A percentile compares a stretch with the other conserved stretches of the same genome.
Conservation (phyloP, 1,140 invertebrate genomes). For the Aphidius ervi region DNA sequence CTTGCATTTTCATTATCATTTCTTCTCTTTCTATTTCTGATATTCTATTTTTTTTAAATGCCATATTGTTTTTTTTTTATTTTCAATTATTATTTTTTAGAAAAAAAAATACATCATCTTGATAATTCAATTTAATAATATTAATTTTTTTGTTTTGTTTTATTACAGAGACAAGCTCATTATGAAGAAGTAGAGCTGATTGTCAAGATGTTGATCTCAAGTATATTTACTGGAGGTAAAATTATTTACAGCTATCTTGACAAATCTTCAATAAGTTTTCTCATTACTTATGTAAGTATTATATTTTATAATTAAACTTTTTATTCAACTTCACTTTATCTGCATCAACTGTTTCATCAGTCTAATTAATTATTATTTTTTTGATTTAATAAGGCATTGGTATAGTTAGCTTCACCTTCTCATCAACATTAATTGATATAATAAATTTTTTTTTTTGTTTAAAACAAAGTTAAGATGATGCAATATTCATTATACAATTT, state of each 20-base stretch:
- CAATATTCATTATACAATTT: no score
- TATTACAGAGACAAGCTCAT: background rate
- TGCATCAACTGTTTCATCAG: no score
- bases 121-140: background rate
- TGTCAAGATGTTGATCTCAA: background rate
- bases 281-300: no score
- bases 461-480: no score
- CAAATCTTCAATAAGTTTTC: background rate
- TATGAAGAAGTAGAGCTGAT: background rate
- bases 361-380: no score
- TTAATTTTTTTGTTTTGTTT: background rate
- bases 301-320: no score
- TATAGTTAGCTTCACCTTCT: no score
- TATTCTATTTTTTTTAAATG: background rate
- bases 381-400: no score
- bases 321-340: no score
- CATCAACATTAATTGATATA: no score
- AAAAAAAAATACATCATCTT: background rate
- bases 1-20: constrained; percentile 20
- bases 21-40: constrained; percentile 22
- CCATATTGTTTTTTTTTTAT: background rate
- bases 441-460: no score
- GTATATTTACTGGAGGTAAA: background rate
- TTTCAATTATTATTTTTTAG: background rate
- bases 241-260: background rate